Conservation (phyloP, 2,797 vertebrate genomes). For the Morus bassanus region DNA sequence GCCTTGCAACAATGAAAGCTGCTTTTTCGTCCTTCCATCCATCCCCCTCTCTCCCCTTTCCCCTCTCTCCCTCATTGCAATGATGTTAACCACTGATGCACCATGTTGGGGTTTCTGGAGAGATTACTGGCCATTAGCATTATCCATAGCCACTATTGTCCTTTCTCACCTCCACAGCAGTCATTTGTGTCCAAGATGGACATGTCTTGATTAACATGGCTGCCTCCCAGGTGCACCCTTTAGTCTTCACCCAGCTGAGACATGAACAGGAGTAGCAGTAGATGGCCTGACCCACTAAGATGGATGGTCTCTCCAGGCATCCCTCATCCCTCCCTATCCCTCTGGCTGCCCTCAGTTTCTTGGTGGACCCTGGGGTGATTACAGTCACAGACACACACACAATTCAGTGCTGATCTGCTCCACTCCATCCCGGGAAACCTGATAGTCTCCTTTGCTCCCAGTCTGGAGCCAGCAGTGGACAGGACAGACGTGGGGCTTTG, state of each 20-base stretch:
- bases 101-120: not conserved
- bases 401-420: not conserved
- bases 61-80: not conserved
- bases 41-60: not conserved
- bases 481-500: not conserved
- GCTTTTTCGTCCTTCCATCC: not conserved
- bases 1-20: not conserved
- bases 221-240: not conserved
- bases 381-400: not conserved
- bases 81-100: not conserved
- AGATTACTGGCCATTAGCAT: not conserved
- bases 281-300: not conserved
- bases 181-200: not conserved
- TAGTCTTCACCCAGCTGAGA: not conserved
- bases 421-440: not conserved
- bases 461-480: not conserved
- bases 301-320: not conserved
- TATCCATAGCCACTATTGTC: not conserved
- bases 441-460: not conserved
- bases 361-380: accelerated
- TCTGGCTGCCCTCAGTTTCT: not conserved
- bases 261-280: not conserved
- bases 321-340: not conserved
- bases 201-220: accelerated
- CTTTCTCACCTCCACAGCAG: not conserved